Evolutionary conservation across 2,888 invertebrate genomes (phyloP), one percentile per base, ranked within the genome.

Genomic region (Drosophila aldrichi): DNA sequence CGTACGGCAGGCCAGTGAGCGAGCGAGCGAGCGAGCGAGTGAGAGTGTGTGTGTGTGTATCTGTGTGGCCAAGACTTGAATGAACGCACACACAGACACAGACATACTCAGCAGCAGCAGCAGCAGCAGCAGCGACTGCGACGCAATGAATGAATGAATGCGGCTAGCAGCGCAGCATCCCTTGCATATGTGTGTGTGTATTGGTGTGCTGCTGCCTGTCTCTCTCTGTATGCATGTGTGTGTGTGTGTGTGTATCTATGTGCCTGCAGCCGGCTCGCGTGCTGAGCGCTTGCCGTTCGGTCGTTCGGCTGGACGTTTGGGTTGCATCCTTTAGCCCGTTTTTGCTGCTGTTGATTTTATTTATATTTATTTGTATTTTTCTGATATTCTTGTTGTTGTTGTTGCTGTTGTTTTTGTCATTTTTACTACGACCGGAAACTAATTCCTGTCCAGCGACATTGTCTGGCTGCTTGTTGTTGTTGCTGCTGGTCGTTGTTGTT

Each of bases 401-500:
- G 38, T 46, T 51, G 43, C 66, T 41, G 59, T 80, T 77, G 74
- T 80, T 88, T 81, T 80, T 87, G 87, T 85, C 82, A 89, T 89
- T 83, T 87, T 81, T 88, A 82, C 88, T 86, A 88, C 85, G 89
- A 89, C 90, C 90, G 89, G 89, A 89, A 90, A 89, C 90, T 90
- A 88, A 88, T 89, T 87, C 87, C 88, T 81, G 85, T 82, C 67
- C 85, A 81, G 64, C 76, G 73, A 82, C 88, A 70, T 79, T 79
- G 70, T 76, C 66, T 62, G 54, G 65, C 65, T 68, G 63, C 64
- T 51, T 54, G 25, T 40, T 40, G 48, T 56, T 75, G 49, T 20
- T 81, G 54, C 40, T 55, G 57, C 46, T 7, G 8, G 29, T 29
- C 8, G 8, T 55, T 62, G 60, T 36, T 60, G 48, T 36, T 60